Evolutionary conservation across 2,888 invertebrate genomes (phyloP), one percentile per base, ranked within the genome.

Genomic region (Dilophus febrilis): DNA sequence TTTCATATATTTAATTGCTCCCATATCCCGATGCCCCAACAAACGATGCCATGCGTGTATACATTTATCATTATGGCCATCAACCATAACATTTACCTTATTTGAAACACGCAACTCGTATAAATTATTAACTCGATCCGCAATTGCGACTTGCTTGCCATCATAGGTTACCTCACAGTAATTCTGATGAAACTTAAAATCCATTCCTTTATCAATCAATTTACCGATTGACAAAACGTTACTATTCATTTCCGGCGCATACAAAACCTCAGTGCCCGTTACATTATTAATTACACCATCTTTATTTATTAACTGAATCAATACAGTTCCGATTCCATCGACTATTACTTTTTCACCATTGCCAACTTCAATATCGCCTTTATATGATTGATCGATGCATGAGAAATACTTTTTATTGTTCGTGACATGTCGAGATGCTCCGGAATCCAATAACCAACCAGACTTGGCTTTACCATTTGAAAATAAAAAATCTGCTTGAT

Each of bases 361-460:
- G 29, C 41, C 47, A 3, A 46, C 29, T 40, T 45, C 40, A 14
- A 46, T 35, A 10, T 39, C 39, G 13, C 40, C 38, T 31, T n/a
- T 34, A 12, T 45, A 46, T n/a, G 43, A 22, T 26, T 43, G 40
- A 31, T 47, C 40, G 1, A 48, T 4, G 2, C 38, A 28, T 12
- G 10, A 8, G 33, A 47, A 47, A 42, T 46, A 45, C 18, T 3
- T 11, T 32, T 41, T 41, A 35, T 46, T 34, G 29, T 44, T 46
- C 4, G 38, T 41, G 5, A 41, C 44, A 42, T 47, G 47, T 26
- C 46, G 31, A 7, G 46, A 45, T n/a, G 45, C 47, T 5, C 46
- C 47, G 3, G 47, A 47, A 40, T 47, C 45, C 1, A 48, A 26
- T 2, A 49, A 40, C 47, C 47, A 49, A 14, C 41, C 45, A n/a